Conservation (phyloP, 2,113 vertebrate species). For the Rhea americana region DNA sequence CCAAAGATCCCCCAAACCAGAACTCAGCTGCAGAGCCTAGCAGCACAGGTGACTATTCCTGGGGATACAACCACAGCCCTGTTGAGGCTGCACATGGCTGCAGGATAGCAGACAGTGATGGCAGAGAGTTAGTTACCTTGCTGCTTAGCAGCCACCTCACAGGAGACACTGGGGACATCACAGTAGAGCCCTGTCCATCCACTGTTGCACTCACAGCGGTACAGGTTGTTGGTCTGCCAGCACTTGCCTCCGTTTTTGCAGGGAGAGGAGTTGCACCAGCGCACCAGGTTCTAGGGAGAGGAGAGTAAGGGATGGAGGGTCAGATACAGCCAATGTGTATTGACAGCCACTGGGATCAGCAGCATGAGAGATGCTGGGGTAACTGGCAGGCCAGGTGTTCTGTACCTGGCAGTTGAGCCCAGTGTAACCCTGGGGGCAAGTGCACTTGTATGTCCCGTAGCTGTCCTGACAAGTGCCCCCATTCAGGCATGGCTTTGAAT, state of each 20-base stretch:
- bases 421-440: conserved; percentile 92
- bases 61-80: neutral
- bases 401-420: conserved; percentile 94
- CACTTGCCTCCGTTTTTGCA: conserved; percentile 93
- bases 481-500: conserved; percentile 92
- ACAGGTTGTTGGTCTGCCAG: conserved; percentile 88
- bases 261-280: conserved; percentile 92
- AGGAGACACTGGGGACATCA: conserved; percentile 93
- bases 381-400: accelerated
- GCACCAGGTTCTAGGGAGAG: conserved; percentile 85
- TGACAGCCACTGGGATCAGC: accelerated
- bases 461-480: conserved; percentile 96
- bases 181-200: conserved; percentile 94
- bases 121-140: conserved; percentile 81
- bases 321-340: accelerated
- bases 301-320: neutral
- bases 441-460: conserved; percentile 93
- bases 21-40: neutral
- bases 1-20: neutral
- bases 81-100: neutral
- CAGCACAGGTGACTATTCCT: neutral
- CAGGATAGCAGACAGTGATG: neutral
- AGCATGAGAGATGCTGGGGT: neutral
- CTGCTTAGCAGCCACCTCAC: conserved; percentile 91
- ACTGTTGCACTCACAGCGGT: conserved; percentile 88